phyloP scores from a whole-genome alignment of 2,113 vertebrate genomes.

The Psilopsiagon aymara region DNA sequence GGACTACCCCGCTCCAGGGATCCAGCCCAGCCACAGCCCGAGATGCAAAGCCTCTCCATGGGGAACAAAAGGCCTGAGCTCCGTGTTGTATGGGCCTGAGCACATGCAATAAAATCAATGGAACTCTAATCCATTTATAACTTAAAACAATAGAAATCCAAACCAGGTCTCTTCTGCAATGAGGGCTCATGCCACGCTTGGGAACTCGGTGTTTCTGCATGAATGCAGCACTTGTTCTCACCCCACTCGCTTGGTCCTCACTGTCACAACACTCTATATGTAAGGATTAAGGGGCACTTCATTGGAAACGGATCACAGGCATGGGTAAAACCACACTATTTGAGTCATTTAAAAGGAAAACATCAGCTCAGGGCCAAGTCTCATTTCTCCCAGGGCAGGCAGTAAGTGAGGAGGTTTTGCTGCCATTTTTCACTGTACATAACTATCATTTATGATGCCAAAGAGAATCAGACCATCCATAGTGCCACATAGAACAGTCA shows the following conservation, averaged over 20 bases:
- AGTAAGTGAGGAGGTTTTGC: not conserved
- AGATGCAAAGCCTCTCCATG: not conserved
- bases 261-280: not conserved
- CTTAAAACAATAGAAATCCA: fast-evolving
- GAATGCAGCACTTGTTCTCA: not conserved
- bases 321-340: not conserved
- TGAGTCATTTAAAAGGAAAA: not conserved
- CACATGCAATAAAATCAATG: not conserved
- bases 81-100: not conserved
- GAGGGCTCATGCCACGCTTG: fast-evolving
- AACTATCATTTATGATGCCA: not conserved
- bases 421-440: not conserved
- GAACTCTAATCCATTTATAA: not conserved
- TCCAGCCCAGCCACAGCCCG: not conserved
- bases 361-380: not conserved
- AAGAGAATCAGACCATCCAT: fast-evolving
- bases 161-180: fast-evolving
- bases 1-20: fast-evolving
- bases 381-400: not conserved
- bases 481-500: not conserved
- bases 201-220: not conserved
- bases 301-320: not conserved
- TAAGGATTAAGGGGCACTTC: not conserved
- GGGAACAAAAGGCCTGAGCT: not conserved
- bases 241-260: fast-evolving